Base-by-base conservation (phyloP, 2,113 vertebrate genomes). In the Odontesthes bonariensis region DNA sequence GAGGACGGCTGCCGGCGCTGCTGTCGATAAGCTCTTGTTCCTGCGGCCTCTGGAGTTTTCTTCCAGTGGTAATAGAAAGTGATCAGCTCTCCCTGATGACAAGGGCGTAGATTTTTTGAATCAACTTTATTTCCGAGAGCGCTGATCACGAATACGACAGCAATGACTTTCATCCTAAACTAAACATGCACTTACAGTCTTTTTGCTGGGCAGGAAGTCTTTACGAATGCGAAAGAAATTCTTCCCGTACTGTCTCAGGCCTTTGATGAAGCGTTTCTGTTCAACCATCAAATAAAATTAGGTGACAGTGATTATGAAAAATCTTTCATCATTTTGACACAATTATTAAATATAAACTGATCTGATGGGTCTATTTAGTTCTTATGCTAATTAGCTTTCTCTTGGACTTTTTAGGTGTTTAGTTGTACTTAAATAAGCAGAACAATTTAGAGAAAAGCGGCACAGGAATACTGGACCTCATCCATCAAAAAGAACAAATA, bases 61-160 rank as follows among this genome's bases (percentile, higher is more conserved):
- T 99, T 99, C 98, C 98, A 99, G 91, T 99, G 98, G 95, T 99
- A 99, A 71, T 99, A 99, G 90, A 99, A 99, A 47, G 97, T 99
- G 89, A 99, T 98, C 78, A 99, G 90, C 33, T 99, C 98, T 57
- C 98, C 98, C 98, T 99, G 91, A 58, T 47, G n/a, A 58, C 4
- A 77, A 88, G 20, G 89, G 40, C 70, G 60, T 5, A 33, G 2
- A 67, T 10, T 19, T 68, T 68, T 33, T 67, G 1, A 8, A 10
- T 13, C 10, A 42, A 66, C 13, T 60, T 46, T 27, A 51, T 8
- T 57, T 52, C n/a, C 52, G 56, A 32, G 16, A 20, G 64, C 10
- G 7, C 35, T 38, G 35, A 38, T 69, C 4, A 40, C 67, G 20
- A 27, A 31, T 17, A 47, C 1, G 12, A 11, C 4, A 35, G 14